phyloP scores from a whole-genome alignment of 2,113 vertebrate genomes.

The Empidonax alnorum region DNA sequence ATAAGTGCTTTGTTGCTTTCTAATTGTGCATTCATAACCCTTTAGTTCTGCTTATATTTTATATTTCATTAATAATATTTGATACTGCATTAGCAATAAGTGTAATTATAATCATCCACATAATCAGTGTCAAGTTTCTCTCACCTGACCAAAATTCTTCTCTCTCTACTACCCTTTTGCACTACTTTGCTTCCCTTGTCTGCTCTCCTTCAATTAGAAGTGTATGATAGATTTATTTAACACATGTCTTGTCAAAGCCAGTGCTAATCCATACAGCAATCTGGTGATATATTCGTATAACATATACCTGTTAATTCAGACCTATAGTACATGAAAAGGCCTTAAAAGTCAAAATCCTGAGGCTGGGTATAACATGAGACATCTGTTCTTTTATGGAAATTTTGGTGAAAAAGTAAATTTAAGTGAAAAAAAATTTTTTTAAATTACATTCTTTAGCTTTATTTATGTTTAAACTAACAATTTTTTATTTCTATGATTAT shows the following conservation, averaged over 20 bases:
- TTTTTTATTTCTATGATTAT: not conserved
- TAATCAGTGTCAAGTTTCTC: not conserved
- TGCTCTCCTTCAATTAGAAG: not conserved
- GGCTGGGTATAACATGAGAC: not conserved
- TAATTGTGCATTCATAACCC: not conserved
- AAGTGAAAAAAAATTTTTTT: not conserved
- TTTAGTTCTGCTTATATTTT: not conserved
- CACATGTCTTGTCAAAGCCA: not conserved
- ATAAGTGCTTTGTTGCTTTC: not conserved
- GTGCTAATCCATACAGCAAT: not conserved
- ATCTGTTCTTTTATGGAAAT: not conserved
- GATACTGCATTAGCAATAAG: not conserved
- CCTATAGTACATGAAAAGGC: not conserved
- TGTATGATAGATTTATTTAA: not conserved
- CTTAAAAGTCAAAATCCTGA: not conserved
- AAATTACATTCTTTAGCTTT: not conserved
- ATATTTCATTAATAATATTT: not conserved
- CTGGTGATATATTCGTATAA: not conserved
- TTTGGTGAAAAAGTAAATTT: not conserved
- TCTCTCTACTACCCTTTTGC: not conserved
- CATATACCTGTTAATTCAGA: fast-evolving
- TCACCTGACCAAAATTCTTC: not conserved
- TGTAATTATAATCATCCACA: not conserved
- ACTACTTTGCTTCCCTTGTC: not conserved
- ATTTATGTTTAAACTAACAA: not conserved